These are phyloP conservation scores for Pagrus major DNA, from an alignment of 2,113 vertebrate genomes.

Conservation along the genomic window DNA sequence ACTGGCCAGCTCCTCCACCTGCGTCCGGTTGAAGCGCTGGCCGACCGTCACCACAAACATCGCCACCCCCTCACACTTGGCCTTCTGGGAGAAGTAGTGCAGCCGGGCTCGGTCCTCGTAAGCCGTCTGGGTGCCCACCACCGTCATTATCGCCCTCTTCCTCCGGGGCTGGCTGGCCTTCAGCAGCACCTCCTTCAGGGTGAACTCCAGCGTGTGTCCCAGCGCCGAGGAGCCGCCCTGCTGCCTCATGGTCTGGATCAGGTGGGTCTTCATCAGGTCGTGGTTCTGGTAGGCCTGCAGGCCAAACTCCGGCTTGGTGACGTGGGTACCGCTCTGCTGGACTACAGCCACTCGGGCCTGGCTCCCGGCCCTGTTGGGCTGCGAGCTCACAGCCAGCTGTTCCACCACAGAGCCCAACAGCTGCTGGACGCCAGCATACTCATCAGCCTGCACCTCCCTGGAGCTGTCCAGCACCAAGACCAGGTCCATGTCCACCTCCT, in stretches of 20 bases:
- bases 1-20: constrained; percentile 85
- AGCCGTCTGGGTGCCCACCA: constrained; percentile 85
- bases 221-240: constrained; percentile 80
- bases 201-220: constrained; percentile 85
- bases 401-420: constrained; percentile 85
- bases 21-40: constrained; percentile 45
- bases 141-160: constrained; percentile 80
- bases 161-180: constrained; percentile 77
- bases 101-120: constrained; percentile 82
- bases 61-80: constrained; percentile 88
- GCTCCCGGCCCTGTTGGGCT: constrained; percentile 41
- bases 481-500: constrained; percentile 85
- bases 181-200: constrained; percentile 81
- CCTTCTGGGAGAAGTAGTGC: constrained; percentile 76
- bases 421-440: constrained; percentile 81
- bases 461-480: constrained; percentile 88
- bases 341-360: constrained; percentile 84
- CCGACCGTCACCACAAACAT: constrained; percentile 87
- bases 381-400: constrained; percentile 81
- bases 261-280: constrained; percentile 82
- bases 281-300: constrained; percentile 75
- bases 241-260: constrained; percentile 72
- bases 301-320: constrained; percentile 81
- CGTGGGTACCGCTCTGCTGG: constrained; percentile 76
- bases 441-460: constrained; percentile 73